Conservation (phyloP, 2,888 invertebrate genomes). For the Cremastobaeus sp. region DNA sequence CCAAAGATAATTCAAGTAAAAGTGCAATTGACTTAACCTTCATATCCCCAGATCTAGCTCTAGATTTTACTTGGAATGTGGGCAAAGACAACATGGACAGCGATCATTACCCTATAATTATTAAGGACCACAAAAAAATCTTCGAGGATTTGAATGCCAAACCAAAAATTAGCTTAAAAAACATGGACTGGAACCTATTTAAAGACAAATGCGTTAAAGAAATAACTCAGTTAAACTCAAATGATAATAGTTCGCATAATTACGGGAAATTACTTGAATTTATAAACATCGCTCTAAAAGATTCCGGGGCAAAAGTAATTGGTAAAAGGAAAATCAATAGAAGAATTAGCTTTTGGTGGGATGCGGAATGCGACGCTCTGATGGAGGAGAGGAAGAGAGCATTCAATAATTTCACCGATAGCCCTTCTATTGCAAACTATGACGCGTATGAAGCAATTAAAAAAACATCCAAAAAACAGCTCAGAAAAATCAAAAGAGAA, state of each 20-base stretch:
- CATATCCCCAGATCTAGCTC: conserved; percentile 1
- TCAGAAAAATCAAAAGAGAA: conserved; percentile 13
- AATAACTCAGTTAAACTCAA: no score
- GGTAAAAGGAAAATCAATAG: neutral
- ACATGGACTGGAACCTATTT: conserved; percentile 2
- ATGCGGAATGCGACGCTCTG: conserved; percentile 1
- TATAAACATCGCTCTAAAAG: neutral
- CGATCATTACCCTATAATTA: conserved; percentile 11
- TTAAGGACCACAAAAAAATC: neutral
- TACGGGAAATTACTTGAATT: no score
- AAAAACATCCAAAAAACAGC: neutral
- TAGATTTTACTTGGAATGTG: conserved; percentile 3
- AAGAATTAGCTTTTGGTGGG: conserved; percentile 17
- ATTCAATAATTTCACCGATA: neutral
- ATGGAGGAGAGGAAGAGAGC: neutral
- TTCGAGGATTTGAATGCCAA: no score
- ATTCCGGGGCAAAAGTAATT: neutral
- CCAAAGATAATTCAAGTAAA: neutral
- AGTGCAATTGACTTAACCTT: neutral
- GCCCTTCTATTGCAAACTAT: neutral
- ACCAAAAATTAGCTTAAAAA: neutral
- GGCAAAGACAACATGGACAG: neutral
- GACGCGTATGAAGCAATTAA: neutral
- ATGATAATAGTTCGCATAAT: no score
- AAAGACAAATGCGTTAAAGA: no score